Percentiles rank a stretch among this genome's conserved stretches.
Evolutionary conservation across 2,797 vertebrate genomes (phyloP).

Genomic region (Acridotheres tristis): DNA sequence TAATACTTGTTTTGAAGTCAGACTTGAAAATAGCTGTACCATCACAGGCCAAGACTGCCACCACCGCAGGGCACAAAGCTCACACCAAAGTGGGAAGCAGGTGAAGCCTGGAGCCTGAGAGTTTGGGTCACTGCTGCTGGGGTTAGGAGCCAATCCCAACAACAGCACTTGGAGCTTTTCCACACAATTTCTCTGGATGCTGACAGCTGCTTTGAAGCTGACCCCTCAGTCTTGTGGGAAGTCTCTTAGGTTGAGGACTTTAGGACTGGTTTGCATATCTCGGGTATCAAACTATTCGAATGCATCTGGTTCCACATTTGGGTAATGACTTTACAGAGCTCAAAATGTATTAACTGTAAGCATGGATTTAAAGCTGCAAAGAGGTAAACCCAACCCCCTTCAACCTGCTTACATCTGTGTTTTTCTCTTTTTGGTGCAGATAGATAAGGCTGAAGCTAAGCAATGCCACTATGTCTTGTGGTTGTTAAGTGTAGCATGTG

Average conservation of each 20-base stretch:
- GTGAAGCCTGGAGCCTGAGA: neutral
- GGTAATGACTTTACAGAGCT: neutral
- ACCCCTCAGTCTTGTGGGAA: neutral
- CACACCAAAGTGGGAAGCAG: neutral
- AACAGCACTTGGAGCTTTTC: neutral
- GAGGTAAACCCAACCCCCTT: neutral
- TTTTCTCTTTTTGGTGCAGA: neutral
- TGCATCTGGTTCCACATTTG: neutral
- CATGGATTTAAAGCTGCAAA: neutral
- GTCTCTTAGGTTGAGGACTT: neutral
- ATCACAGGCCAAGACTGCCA: neutral
- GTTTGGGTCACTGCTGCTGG: accelerated
- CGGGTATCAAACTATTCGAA: neutral
- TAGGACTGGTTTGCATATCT: neutral
- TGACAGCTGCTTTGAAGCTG: neutral
- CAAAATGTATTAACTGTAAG: neutral
- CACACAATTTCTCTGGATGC: neutral
- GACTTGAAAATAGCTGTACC: neutral
- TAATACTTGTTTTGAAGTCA: neutral
- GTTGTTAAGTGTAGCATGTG: neutral
- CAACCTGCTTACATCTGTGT: neutral
- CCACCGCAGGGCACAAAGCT: neutral
- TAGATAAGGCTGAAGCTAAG: neutral
- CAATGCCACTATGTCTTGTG: neutral
- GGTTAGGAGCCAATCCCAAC: neutral